Percentiles rank a stretch among this genome's conserved stretches.
These are phyloP conservation scores for Poicephalus gulielmi DNA, from an alignment of 2,113 vertebrate genomes.

Conservation along the genomic window DNA sequence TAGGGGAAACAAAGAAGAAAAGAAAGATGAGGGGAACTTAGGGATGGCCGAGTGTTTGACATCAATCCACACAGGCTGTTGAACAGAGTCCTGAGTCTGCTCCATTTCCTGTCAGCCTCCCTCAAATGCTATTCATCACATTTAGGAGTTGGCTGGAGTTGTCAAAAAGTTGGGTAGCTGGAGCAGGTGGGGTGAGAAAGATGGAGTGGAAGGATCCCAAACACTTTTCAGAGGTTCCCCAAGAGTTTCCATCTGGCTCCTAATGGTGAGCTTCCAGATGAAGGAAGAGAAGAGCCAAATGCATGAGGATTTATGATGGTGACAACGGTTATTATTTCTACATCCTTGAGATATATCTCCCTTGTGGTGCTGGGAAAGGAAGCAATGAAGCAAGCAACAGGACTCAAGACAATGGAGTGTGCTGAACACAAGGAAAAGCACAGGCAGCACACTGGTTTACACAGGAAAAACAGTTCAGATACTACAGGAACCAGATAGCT, in stretches of 20 bases:
- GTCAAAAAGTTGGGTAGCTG: background rate
- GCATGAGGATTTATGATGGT: background rate
- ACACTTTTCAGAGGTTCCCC: background rate
- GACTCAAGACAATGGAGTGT: background rate
- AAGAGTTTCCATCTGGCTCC: background rate
- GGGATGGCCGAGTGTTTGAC: background rate
- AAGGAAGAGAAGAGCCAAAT: background rate
- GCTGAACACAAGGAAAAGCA: background rate
- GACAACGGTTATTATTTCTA: background rate
- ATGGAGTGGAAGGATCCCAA: background rate
- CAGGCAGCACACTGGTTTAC: background rate
- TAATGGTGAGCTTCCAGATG: background rate
- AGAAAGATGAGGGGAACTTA: background rate
- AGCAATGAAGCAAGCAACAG: background rate
- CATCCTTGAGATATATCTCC: background rate
- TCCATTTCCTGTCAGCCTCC: background rate
- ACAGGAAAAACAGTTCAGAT: background rate
- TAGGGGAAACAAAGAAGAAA: background rate
- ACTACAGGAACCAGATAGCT: background rate
- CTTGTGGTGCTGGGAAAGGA: background rate
- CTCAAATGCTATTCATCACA: background rate
- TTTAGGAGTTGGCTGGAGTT: background rate
- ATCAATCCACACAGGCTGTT: background rate
- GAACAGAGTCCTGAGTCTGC: background rate
- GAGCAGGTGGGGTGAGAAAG: background rate